These are phyloP conservation scores for Stenodema calcarata DNA, from an alignment of 2,888 invertebrate genomes.

Conservation along the genomic window DNA sequence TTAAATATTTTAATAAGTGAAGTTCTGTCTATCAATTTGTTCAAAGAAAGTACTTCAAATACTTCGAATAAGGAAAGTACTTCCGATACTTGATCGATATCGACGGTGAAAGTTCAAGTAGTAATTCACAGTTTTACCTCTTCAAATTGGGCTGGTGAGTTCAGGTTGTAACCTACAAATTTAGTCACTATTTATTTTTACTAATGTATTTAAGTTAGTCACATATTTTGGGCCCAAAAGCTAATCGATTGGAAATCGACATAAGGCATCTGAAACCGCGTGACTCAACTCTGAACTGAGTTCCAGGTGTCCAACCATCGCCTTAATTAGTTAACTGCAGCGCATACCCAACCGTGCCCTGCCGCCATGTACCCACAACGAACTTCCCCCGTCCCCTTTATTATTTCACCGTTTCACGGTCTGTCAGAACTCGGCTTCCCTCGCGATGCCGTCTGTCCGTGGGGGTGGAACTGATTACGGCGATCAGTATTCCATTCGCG, in stretches of 20 bases:
- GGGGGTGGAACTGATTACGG: slow-evolving; percentile 28
- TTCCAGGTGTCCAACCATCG: background rate
- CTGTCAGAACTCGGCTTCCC: slow-evolving; percentile 11
- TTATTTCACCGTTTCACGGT: slow-evolving; percentile 35
- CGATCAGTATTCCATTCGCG: slow-evolving; percentile 28
- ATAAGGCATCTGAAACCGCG: background rate
- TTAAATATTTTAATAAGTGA: too few species aligned
- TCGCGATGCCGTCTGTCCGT: background rate
- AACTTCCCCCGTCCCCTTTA: background rate
- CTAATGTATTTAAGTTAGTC: too few species aligned
- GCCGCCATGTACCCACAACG: background rate
- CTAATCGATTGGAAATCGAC: background rate
- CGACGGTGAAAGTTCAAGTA: too few species aligned
- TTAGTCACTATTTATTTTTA: too few species aligned
- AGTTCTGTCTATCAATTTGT: too few species aligned
- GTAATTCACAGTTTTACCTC: too few species aligned
- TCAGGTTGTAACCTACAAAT: too few species aligned
- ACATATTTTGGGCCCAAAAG: background rate
- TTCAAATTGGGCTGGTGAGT: too few species aligned
- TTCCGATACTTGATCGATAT: too few species aligned
- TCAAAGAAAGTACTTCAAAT: too few species aligned
- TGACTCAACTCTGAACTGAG: background rate
- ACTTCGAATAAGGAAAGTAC: too few species aligned
- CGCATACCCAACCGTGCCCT: background rate
- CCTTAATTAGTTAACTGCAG: slow-evolving; percentile 7